These are phyloP conservation scores for Apantesis nais DNA, from an alignment of 2,888 invertebrate species.

Conservation along the genomic window DNA sequence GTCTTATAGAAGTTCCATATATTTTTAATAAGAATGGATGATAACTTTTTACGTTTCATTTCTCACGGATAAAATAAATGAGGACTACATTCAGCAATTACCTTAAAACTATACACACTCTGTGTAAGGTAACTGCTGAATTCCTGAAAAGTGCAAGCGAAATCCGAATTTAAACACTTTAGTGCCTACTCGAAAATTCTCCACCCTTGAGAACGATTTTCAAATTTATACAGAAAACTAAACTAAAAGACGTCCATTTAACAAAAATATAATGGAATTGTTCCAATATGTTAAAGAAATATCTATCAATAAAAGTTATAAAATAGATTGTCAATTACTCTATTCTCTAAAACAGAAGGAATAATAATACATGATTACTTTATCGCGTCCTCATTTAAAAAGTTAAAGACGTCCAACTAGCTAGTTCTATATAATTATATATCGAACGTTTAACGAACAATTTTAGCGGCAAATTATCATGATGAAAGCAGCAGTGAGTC, in stretches of 20 bases:
- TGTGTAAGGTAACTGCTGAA: background rate
- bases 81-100: too few species aligned
- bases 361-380: conserved; percentile 21
- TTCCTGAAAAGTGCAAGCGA: background rate
- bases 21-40: too few species aligned
- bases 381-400: conserved; percentile 20
- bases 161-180: background rate
- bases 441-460: conserved; percentile 41
- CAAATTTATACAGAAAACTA: background rate
- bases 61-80: background rate
- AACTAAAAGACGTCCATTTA: background rate
- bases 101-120: too few species aligned
- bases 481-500: conserved; percentile 50
- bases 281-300: background rate
- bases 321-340: background rate
- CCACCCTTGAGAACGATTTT: background rate
- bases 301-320: background rate
- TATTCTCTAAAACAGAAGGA: background rate
- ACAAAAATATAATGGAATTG: too few species aligned
- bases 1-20: background rate
- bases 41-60: background rate
- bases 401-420: conserved; percentile 38
- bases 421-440: conserved; percentile 41
- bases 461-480: conserved; percentile 37
- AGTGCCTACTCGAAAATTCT: background rate